Base-by-base conservation (phyloP, 2,113 vertebrate species). In the Chloropsis hardwickii region DNA sequence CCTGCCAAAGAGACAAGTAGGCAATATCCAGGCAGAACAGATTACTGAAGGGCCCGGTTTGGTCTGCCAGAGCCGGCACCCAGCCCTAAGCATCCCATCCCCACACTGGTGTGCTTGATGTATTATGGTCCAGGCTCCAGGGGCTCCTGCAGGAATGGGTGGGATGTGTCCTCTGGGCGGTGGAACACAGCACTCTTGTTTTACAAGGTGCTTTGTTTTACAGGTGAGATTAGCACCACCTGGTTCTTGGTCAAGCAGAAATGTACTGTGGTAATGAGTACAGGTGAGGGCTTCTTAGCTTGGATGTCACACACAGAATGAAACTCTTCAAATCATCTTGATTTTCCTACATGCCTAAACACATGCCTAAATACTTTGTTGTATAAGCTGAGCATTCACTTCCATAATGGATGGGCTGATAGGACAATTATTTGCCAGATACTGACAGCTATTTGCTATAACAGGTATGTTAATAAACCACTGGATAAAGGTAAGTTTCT, bases 21-120 rank as follows among this genome's bases (percentile, higher is more conserved):
- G 62, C 15, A 54, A 31, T 29, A 39, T 25, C 35, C 44, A 54
- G 44, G 37, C 10, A 77, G 44, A 21, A 8, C 9, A 72, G 45
- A 11, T 21, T 86, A 83, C 35, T 50, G 58, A 6, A 27, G 42
- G 35, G 50, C 14, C 37, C 27, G 28, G 27, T 91, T 80, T 51
- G 35, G 15, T 64, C 45, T 86, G 47, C 61, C 13, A 70, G 39
- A 73, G 25, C 45, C 11, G 3, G 9, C 8, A 69, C 6, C 12
- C 19, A 70, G 31, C 39, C 56, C 22, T 51, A 16, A 79, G 18
- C 33, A 33, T 64, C 23, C 29, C 29, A 39, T 27, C 9, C 13
- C 35, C 12, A 5, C 1, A 0, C 0, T 23, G 8, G 13, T 54
- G 10, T 56, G 22, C 22, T 70, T 45, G n/a, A 28, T 62, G 14